These are phyloP conservation scores for Phymatocera aterrima DNA, from an alignment of 2,888 invertebrate genomes.

Conservation along the genomic window DNA sequence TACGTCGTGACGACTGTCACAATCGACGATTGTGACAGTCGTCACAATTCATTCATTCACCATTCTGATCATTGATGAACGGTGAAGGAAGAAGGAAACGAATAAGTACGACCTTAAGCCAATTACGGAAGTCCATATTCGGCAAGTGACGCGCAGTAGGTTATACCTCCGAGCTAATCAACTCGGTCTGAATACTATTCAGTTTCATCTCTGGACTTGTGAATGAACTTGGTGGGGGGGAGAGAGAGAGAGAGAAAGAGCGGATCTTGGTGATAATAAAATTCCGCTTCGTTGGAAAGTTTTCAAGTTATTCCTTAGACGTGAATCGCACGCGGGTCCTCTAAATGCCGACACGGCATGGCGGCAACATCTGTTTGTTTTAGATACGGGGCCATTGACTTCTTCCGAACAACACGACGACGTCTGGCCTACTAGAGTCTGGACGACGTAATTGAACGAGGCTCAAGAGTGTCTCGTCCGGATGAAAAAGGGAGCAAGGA, in stretches of 20 bases:
- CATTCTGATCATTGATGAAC: too few relatives aligned
- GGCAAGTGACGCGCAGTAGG: too few relatives aligned
- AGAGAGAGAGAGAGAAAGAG: too few relatives aligned
- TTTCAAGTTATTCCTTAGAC: not conserved
- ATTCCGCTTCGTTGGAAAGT: constrained; percentile 17
- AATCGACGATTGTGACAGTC: too few relatives aligned
- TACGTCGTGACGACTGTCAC: too few relatives aligned
- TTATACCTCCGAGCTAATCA: too few relatives aligned
- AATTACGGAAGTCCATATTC: too few relatives aligned
- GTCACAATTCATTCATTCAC: too few relatives aligned
- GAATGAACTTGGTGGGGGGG: not conserved
- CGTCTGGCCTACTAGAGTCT: not conserved
- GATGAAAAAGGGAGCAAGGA: not conserved
- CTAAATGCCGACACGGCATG: constrained; percentile 27
- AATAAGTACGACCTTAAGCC: too few relatives aligned
- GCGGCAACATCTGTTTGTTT: constrained; percentile 68
- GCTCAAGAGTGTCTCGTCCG: constrained; percentile 24
- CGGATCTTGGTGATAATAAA: not conserved
- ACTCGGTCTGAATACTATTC: not conserved
- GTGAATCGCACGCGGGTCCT: not conserved
- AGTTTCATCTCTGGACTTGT: not conserved
- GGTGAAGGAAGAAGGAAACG: too few relatives aligned
- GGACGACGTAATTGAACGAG: constrained; percentile 29
- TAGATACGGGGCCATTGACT: constrained; percentile 73
- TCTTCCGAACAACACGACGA: constrained; percentile 43